Conservation (phyloP, 2,113 vertebrate genomes). For the Pangasianodon gigas region DNA sequence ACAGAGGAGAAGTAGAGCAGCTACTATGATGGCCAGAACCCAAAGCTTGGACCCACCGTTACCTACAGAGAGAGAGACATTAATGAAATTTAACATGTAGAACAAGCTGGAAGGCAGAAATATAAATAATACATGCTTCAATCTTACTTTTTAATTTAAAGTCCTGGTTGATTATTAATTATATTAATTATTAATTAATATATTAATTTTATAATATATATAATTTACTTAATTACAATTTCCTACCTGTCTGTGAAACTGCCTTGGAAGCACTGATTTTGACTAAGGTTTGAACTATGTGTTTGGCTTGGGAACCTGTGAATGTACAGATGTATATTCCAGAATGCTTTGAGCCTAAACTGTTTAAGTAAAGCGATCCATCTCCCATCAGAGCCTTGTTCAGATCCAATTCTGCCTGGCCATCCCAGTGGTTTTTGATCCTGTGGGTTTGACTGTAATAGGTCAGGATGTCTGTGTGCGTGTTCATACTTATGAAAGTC, state of each 20-base stretch:
- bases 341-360: conserved; percentile 34
- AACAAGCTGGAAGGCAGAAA: neutral
- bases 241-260: neutral
- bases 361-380: conserved; percentile 46
- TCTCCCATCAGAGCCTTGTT: conserved; percentile 34
- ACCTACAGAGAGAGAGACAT: neutral
- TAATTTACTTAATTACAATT: neutral
- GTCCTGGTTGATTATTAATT: neutral
- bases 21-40: conserved; percentile 45
- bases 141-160: neutral
- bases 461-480: conserved; percentile 36
- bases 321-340: conserved; percentile 53
- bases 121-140: neutral
- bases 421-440: conserved; percentile 7
- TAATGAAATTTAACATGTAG: neutral
- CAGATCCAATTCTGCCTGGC: conserved; percentile 23
- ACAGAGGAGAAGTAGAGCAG: conserved; percentile 26
- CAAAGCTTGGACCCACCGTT: conserved; percentile 39
- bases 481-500: conserved; percentile 41
- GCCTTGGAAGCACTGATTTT: conserved; percentile 1
- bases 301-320: conserved; percentile 9
- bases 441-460: conserved; percentile 34
- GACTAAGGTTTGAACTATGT: conserved; percentile 44
- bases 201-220: neutral
- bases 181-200: too few species aligned